Base-by-base conservation (phyloP, 2,888 invertebrate species). In the Trypoxylon attenuatum region DNA sequence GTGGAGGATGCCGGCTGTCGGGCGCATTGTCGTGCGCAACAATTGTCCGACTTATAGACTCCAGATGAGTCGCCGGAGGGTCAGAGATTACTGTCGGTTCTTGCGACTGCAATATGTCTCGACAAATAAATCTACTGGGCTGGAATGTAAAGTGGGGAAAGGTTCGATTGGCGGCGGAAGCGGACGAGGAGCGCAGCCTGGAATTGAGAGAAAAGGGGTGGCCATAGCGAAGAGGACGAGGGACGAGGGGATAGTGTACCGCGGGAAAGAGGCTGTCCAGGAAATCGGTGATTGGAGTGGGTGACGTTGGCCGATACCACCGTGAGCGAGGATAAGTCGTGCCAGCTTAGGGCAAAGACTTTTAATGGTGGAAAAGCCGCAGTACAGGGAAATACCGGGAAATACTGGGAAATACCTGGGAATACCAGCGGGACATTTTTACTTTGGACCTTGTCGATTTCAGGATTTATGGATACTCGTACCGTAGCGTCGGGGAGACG, bases 51-150 rank as follows among this genome's bases (percentile, higher is more conserved):
- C 55, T 65, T 49, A 56, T 54, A 64, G 61, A 61, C 33, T 51
- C 45, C 13, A 42, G 63, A 64, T 51, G 65, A 63, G 56, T 67
- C 55, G 63, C 52, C 62, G 52, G 46, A 45, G 62, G 59, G 53
- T 66, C 63, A 66, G 60, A 64, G 76, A 76, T 76, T 76, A 76
- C 73, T 59, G 71, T 57, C 71, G 56, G 50, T 53, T 43, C 65
- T 55, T 50, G 68, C 57, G 53, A 63, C 65, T 53, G 68, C 61
- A 61, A 73, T 71, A 68, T 68, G 71, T 76, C 66, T 70, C 67
- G 66, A 68, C 73, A 73, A 76, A 76, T 76, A 76, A 76, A 76
- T 76, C 76, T 68, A 71, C 52, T 65, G 21, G 53, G 60, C 68
- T 53, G 68, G 76, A 76, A 76, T 76, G 71, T 71, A 76, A 76